Evolutionary conservation across 2,888 invertebrate species (phyloP), one percentile per base, ranked within the genome.

Genomic region (Geotrupes spiniger): DNA sequence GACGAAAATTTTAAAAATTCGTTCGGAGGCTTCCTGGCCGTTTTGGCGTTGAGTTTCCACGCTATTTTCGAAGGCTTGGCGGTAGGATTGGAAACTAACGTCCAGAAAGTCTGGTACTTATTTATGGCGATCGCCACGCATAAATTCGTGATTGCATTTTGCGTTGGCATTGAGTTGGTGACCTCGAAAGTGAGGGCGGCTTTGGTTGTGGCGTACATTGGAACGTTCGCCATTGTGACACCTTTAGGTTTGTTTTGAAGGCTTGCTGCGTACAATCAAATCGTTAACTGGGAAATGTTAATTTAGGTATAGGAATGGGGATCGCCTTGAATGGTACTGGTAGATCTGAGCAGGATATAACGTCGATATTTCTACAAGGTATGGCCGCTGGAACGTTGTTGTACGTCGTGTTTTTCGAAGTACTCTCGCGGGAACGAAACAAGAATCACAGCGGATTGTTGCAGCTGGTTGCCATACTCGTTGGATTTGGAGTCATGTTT

Each of bases 401-500:
- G 9, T 89, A 88, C 72, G 86, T 90, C 9, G 87, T 88, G 1
- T 87, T 88, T 72, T 88, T 89, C 71, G 89, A 89, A 71, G 83
- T 89, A n/a, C 74, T 89, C 10, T 84, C 86, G 4, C 77, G 87
- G 51, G 88, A 89, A 61, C 74, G 78, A 15, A 75, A 76, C 51
- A 81, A 80, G 63, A 73, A 73, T 27, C 79, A 79, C 59, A 77
- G 77, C 49, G 82, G 82, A 9, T 65, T 81, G 27, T 73, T 77
- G 49, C 81, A 81, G 60, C 66, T 82, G 12, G 59, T 77, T 2
- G 78, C 81, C 25, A 81, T 82, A 52, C 64, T 80, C 50, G 64
- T 74, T 11, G 82, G 82, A 42, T 82, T 82, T 63, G 66, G 71
- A 57, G 73, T 79, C 52, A 81, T 82, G 81, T 73, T 80, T 56